Percentiles rank a stretch among this genome's conserved stretches.
These are phyloP conservation scores for Coturnix japonica DNA, from an alignment of 2,113 vertebrate genomes.

Conservation along the genomic window DNA sequence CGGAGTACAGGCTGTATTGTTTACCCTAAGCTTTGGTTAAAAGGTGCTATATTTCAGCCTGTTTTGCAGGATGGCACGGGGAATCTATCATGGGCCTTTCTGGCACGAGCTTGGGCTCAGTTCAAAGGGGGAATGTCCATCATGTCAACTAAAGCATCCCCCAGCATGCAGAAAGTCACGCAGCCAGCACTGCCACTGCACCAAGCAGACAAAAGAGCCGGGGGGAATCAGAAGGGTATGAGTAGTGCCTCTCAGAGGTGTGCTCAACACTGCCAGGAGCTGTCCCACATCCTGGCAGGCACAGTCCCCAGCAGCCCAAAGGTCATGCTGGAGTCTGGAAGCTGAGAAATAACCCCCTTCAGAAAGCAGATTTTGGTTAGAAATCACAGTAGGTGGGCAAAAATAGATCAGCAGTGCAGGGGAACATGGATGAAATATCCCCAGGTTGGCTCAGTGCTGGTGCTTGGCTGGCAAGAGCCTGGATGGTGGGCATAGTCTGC, in stretches of 20 bases:
- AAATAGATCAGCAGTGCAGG: not conserved
- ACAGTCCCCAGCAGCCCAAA: slow-evolving; percentile 1
- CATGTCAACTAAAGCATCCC: slow-evolving; percentile 32
- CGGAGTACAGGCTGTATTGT: slow-evolving; percentile 83
- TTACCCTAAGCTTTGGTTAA: slow-evolving; percentile 64
- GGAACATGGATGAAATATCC: not conserved
- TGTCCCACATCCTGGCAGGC: not conserved
- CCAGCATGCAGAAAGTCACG: slow-evolving; percentile 80
- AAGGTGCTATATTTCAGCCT: slow-evolving; percentile 75
- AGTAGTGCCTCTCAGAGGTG: not conserved
- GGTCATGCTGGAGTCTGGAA: not conserved
- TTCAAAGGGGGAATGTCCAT: slow-evolving; percentile 74
- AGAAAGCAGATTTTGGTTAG: not conserved
- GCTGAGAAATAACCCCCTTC: not conserved
- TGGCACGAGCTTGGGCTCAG: slow-evolving; percentile 67
- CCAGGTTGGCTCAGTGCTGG: rapidly evolving
- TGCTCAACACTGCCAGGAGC: not conserved
- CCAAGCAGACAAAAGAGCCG: not conserved
- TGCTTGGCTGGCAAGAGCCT: not conserved
- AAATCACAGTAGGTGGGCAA: not conserved
- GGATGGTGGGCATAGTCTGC: not conserved
- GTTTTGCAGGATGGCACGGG: slow-evolving; percentile 75
- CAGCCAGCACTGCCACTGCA: not conserved
- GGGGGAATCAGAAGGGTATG: not conserved
- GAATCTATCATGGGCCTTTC: slow-evolving; percentile 73